Conservation (phyloP, 2,888 invertebrate genomes). For the Conops quadrifasciatus region DNA sequence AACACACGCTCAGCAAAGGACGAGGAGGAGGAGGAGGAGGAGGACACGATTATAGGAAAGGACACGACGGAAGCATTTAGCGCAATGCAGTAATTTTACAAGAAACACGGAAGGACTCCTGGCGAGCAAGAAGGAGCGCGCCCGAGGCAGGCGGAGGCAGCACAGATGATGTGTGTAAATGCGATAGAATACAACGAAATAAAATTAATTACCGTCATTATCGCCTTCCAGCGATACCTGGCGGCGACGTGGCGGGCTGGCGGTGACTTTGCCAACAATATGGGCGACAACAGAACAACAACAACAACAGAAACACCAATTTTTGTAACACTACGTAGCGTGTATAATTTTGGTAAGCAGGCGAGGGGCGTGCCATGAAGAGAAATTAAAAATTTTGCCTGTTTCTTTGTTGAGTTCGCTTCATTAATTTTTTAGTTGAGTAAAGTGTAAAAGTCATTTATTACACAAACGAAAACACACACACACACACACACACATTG, state of each 20-base stretch:
- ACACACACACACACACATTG: slow-evolving; percentile 33
- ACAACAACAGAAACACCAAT: not conserved
- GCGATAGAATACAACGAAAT: slow-evolving; percentile 61
- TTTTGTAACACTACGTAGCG: no score
- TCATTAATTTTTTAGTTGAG: slow-evolving; percentile 37
- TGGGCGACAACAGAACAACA: slow-evolving; percentile 19
- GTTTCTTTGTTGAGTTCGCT: slow-evolving; percentile 36
- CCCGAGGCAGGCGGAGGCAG: no score
- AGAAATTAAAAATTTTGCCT: slow-evolving; percentile 17
- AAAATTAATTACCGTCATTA: slow-evolving; percentile 63
- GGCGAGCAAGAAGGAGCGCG: not conserved
- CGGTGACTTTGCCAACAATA: not conserved
- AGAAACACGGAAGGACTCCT: not conserved
- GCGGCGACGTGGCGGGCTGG: slow-evolving; percentile 38
- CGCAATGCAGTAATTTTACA: slow-evolving; percentile 56
- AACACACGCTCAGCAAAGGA: slow-evolving; percentile 30
- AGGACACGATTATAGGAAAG: slow-evolving; percentile 12
- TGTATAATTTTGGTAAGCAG: no score
- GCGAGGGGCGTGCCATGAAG: not conserved
- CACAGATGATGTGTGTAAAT: not conserved
- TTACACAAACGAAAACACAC: no score
- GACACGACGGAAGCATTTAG: slow-evolving; percentile 54
- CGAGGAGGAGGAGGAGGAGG: slow-evolving; percentile 26
- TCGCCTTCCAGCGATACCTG: slow-evolving; percentile 54
- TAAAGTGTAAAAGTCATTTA: slow-evolving; percentile 52